phyloP scores from a whole-genome alignment of 2,888 invertebrate species.

The Nemurella pictetii region DNA sequence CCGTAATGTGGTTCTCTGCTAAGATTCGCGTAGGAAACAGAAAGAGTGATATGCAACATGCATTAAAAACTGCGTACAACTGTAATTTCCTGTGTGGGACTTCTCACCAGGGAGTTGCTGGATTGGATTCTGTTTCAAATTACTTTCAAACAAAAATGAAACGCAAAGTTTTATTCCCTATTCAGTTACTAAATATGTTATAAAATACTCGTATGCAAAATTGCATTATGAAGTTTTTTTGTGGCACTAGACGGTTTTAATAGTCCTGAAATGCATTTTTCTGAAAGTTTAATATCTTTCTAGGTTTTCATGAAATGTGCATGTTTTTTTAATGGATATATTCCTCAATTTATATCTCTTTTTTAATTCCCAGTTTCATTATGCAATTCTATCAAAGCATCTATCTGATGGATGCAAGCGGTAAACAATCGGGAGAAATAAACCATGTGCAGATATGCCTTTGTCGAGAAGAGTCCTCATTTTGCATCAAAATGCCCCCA shows the following conservation, averaged over 20 bases:
- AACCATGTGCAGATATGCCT: not conserved
- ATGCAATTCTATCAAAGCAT: not conserved
- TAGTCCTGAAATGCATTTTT: not conserved
- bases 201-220: not conserved
- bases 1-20: not conserved
- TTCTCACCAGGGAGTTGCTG: not conserved
- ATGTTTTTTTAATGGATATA: not conserved
- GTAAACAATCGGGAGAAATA: not conserved
- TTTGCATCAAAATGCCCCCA: not conserved
- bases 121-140: not conserved
- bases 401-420: not conserved
- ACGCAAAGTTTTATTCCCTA: not conserved
- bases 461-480: not conserved
- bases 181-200: not conserved
- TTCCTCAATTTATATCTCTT: not conserved
- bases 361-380: not conserved
- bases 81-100: not conserved
- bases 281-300: not conserved
- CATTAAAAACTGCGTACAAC: slow-evolving; percentile 13
- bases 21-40: not conserved
- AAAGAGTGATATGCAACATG: not conserved
- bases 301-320: not conserved
- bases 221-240: not conserved
- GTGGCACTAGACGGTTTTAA: not conserved
- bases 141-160: not conserved